Base-by-base conservation (phyloP, 2,888 invertebrate species). In the Pherbina coryleti region DNA sequence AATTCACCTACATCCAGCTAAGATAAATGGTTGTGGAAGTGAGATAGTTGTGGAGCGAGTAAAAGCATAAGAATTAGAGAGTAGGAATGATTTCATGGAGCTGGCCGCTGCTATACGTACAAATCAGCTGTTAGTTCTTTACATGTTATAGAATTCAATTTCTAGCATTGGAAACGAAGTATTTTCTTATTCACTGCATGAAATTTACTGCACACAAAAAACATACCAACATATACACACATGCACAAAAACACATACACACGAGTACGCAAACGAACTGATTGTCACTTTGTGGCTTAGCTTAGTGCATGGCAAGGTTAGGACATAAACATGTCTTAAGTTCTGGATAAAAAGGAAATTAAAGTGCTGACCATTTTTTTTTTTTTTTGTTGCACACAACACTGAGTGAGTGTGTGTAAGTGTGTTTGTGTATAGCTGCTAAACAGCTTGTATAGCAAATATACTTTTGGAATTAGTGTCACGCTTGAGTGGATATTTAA, bases 301-400 rank as follows among this genome's bases (percentile, higher is more conserved):
- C 44, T 44, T 1, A 11, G 44, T 44, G 44, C 44, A 60, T 28
- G 60, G 11, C 60, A 25, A 2, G 22, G 2, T 2, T 25, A 60
- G 25, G 31, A 77, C 79, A 78, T 77, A 79, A 80, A 80, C 77
- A 82, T 80, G 79, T 79, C 79, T 75, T 71, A 76, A 66, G 70
- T 74, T 76, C 76, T 77, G 76, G 81, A 82, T 81, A 81, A 83
- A 82, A 80, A 84, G 86, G 86, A 86, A 86, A 86, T 86, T 84
- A 85, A 31, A 84, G 84, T 86, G 83, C 82, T 84, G 85, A 82
- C 85, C 85, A 85, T 83, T 86, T 85, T 83, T 84, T 64, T 66
- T 49, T 69, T 57, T 37, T 37, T 44, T 60, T 60, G 25, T 28
- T 60, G 60, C n/a, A n/a, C n/a, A 60, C 60, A 60, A 28, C 37